phyloP scores from a whole-genome alignment of 2,888 invertebrate genomes.

The Branchellion lobata region DNA sequence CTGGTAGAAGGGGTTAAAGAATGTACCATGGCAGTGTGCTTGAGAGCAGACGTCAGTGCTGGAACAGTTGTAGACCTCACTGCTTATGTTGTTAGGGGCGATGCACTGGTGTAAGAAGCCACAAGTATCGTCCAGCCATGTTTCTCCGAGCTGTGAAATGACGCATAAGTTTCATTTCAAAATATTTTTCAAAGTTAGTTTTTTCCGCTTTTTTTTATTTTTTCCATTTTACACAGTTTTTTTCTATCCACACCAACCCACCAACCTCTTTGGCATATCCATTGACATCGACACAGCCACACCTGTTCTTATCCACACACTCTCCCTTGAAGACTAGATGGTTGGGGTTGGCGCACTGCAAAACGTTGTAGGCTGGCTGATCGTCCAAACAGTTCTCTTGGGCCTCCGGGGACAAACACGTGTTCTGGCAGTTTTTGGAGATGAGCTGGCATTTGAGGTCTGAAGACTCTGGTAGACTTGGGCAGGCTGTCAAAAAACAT shows the following conservation, averaged over 20 bases:
- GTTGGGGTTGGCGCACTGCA: background rate
- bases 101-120: background rate
- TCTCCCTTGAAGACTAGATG: conserved; percentile 20
- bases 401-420: background rate
- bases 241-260: background rate
- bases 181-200: background rate
- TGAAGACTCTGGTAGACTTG: background rate
- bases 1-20: too few species aligned
- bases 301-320: conserved; percentile 2
- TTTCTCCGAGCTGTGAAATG: conserved; percentile 2
- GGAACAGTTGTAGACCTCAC: background rate
- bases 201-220: too few species aligned
- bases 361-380: background rate
- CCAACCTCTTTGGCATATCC: conserved; percentile 11
- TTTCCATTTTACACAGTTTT: too few species aligned
- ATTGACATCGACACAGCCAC: conserved; percentile 21
- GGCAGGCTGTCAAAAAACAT: conserved; percentile 15
- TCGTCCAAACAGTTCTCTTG: background rate
- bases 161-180: background rate
- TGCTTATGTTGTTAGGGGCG: background rate
- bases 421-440: background rate
- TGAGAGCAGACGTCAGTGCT: background rate
- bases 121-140: background rate
- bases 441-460: background rate
- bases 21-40: background rate